These are phyloP conservation scores for Dyspetes luteomarginatus DNA, from an alignment of 2,888 invertebrate genomes.

Conservation along the genomic window DNA sequence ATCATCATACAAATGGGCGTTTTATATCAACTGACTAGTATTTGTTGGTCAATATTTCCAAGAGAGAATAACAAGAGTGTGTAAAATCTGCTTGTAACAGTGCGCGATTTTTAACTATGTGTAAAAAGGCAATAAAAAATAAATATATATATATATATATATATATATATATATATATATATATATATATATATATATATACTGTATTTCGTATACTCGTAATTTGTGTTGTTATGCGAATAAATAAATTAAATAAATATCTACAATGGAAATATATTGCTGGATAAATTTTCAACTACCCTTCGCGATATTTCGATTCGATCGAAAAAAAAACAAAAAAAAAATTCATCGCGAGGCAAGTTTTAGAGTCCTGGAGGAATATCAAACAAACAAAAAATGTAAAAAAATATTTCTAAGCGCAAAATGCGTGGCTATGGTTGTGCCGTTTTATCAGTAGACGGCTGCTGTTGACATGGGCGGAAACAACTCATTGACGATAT, in stretches of 20 bases:
- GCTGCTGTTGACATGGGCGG: constrained; percentile 86
- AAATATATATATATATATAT: neutral
- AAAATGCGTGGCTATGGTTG: constrained; percentile 54
- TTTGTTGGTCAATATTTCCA: constrained; percentile 8
- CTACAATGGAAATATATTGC: constrained; percentile 7
- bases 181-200: too few relatives aligned
- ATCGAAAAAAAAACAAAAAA: constrained; percentile 35
- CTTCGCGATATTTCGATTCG: constrained; percentile 7
- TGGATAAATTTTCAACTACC: constrained; percentile 55
- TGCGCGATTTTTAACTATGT: constrained; percentile 1
- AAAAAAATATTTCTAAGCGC: constrained; percentile 31
- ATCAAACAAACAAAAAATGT: constrained; percentile 23
- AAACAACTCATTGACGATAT: constrained; percentile 96
- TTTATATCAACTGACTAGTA: constrained; percentile 48
- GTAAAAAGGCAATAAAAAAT: neutral
- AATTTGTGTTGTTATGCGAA: neutral
- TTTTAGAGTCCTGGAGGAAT: neutral
- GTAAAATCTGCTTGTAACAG: neutral
- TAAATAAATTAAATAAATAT: constrained; percentile 43
- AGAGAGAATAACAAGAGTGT: neutral
- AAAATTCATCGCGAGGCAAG: constrained; percentile 18
- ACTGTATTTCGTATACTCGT: constrained; percentile 2
- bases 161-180: neutral
- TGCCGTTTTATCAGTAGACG: constrained; percentile 73
- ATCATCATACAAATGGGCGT: constrained; percentile 11